A percentile compares a stretch with the other conserved stretches of the same genome.
Evolutionary conservation across 2,797 vertebrate genomes (phyloP).

Genomic region (Tenualosa thibaudeaui): DNA sequence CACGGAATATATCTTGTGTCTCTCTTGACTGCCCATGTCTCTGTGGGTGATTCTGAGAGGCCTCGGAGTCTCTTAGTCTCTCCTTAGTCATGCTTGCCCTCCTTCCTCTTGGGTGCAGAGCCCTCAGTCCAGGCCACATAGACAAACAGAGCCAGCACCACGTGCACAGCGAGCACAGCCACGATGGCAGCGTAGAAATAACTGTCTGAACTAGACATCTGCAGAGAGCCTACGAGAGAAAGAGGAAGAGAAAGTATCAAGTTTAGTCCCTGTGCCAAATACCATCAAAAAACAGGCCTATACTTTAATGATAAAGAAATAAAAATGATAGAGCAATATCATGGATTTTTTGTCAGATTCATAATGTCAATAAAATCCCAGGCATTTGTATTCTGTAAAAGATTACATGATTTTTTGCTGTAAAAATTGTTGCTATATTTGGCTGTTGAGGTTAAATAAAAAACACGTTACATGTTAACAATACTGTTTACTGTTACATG

Average conservation of each 20-base stretch:
- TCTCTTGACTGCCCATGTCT: not conserved
- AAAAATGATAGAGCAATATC: not conserved
- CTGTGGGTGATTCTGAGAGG: not conserved
- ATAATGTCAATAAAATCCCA: too few species aligned
- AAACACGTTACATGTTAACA: not conserved
- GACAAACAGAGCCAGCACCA: constrained; percentile 90
- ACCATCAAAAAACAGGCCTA: not conserved
- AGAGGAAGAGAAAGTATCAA: constrained; percentile 27
- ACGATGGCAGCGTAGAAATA: constrained; percentile 97
- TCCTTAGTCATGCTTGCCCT: constrained; percentile 73
- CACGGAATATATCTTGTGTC: not conserved
- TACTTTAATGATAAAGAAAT: not conserved
- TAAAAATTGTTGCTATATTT: too few species aligned
- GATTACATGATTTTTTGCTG: too few species aligned
- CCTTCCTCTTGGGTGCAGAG: constrained; percentile 72
- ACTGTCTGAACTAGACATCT: constrained; percentile 93
- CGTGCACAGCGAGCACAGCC: constrained; percentile 89
- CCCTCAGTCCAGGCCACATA: constrained; percentile 95
- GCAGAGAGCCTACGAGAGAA: constrained; percentile 78
- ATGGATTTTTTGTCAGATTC: too few species aligned
- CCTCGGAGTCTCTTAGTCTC: not conserved
- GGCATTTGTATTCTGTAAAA: too few species aligned
- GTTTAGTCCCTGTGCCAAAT: not conserved
- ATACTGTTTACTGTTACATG: too few species aligned
- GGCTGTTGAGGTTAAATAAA: not conserved